Percentiles rank a stretch among this genome's conserved stretches.
Conservation (phyloP, 2,888 invertebrate species). For the Tanytarsus gracilentus region DNA sequence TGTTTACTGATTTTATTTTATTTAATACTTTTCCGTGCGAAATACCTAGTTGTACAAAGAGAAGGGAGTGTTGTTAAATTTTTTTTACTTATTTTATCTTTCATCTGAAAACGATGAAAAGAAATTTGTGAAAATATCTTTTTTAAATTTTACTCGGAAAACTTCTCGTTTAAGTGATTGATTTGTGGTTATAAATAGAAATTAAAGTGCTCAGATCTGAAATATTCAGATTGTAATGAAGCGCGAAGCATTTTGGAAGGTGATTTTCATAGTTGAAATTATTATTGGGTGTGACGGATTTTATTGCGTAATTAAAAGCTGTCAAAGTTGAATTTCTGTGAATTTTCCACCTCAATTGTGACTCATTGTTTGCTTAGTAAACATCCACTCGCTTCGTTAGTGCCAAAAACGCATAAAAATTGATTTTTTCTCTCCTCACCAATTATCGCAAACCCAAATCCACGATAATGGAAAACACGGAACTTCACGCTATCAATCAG, state of each 20-base stretch:
- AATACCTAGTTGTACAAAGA: no score
- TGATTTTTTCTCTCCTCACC: neutral
- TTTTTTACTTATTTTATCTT: no score
- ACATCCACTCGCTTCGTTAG: no score
- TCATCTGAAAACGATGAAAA: slow-evolving; percentile 14
- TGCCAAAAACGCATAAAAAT: slow-evolving; percentile 5
- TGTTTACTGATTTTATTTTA: no score
- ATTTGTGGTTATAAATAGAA: neutral
- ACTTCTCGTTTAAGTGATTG: neutral
- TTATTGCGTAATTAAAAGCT: slow-evolving; percentile 18
- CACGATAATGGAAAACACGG: no score
- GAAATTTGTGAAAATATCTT: slow-evolving; percentile 25
- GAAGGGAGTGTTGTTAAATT: no score
- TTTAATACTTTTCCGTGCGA: no score
- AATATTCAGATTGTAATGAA: neutral
- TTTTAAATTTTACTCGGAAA: neutral
- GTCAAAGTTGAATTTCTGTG: neutral
- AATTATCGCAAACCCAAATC: neutral
- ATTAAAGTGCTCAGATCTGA: neutral
- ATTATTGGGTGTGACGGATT: slow-evolving; percentile 13
- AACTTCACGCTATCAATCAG: neutral
- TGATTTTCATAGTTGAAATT: neutral
- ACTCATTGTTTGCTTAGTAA: no score
- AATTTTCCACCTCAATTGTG: no score
- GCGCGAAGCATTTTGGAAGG: neutral